Percentiles rank a stretch among this genome's conserved stretches.
phyloP scores from a whole-genome alignment of 1,140 invertebrate species.

The Phymastichus coffea region DNA sequence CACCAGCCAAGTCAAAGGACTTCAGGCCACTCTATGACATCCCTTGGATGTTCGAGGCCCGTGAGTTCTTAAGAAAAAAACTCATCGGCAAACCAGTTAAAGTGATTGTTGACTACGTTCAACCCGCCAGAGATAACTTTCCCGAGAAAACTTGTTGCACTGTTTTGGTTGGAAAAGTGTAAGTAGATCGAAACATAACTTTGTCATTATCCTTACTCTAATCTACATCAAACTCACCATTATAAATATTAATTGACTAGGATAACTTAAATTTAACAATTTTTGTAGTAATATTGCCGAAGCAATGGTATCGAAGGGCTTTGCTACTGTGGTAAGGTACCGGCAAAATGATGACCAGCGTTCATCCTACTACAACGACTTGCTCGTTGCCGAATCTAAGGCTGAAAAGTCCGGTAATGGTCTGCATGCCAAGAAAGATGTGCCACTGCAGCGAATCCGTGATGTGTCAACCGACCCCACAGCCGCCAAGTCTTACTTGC shows the following conservation, averaged over 20 bases:
- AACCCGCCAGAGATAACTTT: slow-evolving; percentile 88
- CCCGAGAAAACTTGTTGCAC: slow-evolving; percentile 96
- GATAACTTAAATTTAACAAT: too few species aligned
- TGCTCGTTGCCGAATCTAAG: slow-evolving; percentile 91
- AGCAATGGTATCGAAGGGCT: slow-evolving; percentile 87
- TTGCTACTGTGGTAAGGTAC: slow-evolving; percentile 90
- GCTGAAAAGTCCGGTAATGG: slow-evolving; percentile 85
- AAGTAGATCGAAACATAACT: slow-evolving; percentile 59
- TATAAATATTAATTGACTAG: too few species aligned
- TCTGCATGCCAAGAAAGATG: slow-evolving; percentile 83
- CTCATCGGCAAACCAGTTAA: slow-evolving; percentile 94
- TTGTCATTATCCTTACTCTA: slow-evolving; percentile 7
- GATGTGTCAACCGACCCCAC: slow-evolving; percentile 84
- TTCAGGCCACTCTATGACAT: slow-evolving; percentile 93
- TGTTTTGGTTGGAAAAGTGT: slow-evolving; percentile 79
- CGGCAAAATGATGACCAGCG: slow-evolving; percentile 94
- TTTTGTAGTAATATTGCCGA: slow-evolving; percentile 86
- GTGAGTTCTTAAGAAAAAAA: slow-evolving; percentile 95
- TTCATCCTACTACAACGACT: slow-evolving; percentile 89
- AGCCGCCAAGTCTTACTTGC: slow-evolving; percentile 86
- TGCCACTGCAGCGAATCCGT: slow-evolving; percentile 78
- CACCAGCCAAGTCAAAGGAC: slow-evolving; percentile 62
- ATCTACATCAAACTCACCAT: too few species aligned
- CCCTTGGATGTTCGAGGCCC: slow-evolving; percentile 96
- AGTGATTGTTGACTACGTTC: slow-evolving; percentile 93